Conservation (phyloP, 2,888 invertebrate species). For the Neoitamus cyanurus region DNA sequence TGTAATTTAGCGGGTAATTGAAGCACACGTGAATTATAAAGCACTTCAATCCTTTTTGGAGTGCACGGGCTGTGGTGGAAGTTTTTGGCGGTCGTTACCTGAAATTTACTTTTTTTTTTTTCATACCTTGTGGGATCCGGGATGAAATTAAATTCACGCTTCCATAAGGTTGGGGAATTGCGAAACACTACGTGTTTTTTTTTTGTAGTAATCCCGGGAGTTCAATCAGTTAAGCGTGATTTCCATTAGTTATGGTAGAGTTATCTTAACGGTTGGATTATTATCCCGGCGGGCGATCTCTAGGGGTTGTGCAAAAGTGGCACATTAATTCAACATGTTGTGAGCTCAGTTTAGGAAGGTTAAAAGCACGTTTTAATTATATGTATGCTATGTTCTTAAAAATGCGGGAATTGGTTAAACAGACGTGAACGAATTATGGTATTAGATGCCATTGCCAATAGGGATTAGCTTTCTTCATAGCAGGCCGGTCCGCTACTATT, state of each 20-base stretch:
- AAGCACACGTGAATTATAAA: constrained; percentile 1
- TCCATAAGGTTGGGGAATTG: neutral
- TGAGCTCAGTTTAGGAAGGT: neutral
- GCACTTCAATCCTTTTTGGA: neutral
- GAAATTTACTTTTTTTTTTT: neutral
- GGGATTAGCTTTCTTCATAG: too few relatives aligned
- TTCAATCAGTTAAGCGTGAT: neutral
- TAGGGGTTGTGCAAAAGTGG: neutral
- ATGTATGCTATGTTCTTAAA: neutral
- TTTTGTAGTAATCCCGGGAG: neutral
- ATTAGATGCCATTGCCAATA: too few relatives aligned
- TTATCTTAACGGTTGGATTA: neutral
- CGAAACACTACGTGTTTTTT: neutral
- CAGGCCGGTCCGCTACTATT: too few relatives aligned
- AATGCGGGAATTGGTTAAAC: too few relatives aligned
- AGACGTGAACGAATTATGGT: too few relatives aligned
- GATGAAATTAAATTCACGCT: neutral
- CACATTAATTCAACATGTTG: too few relatives aligned
- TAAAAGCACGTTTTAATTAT: neutral
- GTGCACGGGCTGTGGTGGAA: neutral
- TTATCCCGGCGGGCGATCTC: neutral
- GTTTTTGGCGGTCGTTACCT: neutral
- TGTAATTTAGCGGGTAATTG: constrained; percentile 1
- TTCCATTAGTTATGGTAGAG: neutral
- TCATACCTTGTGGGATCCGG: neutral